Conservation (phyloP, 2,113 vertebrate genomes). For the Siphamia tubifer region DNA sequence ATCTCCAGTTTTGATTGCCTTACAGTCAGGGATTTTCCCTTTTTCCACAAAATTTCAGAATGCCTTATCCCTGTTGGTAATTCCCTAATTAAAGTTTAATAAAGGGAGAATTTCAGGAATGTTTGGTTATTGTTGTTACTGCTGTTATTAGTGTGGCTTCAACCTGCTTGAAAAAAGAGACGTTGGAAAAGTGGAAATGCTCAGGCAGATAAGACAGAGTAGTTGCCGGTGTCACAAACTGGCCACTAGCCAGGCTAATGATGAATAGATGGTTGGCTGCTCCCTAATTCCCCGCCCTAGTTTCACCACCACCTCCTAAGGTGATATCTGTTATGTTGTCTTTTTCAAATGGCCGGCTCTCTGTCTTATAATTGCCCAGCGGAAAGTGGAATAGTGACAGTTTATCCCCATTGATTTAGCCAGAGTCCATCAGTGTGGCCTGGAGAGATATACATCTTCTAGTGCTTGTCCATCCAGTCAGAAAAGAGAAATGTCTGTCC, state of each 20-base stretch:
- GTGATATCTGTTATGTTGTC: constrained; percentile 66
- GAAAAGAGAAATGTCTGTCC: constrained; percentile 54
- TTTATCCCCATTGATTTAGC: constrained; percentile 64
- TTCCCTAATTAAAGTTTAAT: constrained; percentile 73
- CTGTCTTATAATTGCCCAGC: constrained; percentile 27
- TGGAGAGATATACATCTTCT: constrained; percentile 57
- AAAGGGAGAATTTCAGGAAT: constrained; percentile 71
- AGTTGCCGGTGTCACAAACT: constrained; percentile 34
- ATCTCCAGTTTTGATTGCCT: constrained; percentile 39
- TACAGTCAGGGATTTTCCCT: constrained; percentile 22
- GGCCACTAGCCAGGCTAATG: constrained; percentile 51
- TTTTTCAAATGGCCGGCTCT: constrained; percentile 55
- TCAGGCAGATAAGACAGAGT: constrained; percentile 1
- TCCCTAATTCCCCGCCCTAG: constrained; percentile 59
- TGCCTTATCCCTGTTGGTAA: constrained; percentile 45
- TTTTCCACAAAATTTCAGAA: constrained; percentile 32
- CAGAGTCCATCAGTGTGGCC: constrained; percentile 53
- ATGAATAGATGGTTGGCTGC: constrained; percentile 59
- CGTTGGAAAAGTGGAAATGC: not conserved
- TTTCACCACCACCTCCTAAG: constrained; percentile 49
- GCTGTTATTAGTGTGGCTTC: not conserved
- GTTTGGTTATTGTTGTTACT: constrained; percentile 20
- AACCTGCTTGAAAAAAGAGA: not conserved
- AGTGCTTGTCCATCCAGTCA: constrained; percentile 58
- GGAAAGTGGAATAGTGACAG: constrained; percentile 56